Percentiles rank a stretch among this genome's conserved stretches.
Conservation (phyloP, 2,113 vertebrate species). For the Phalacrocorax brasilianus region DNA sequence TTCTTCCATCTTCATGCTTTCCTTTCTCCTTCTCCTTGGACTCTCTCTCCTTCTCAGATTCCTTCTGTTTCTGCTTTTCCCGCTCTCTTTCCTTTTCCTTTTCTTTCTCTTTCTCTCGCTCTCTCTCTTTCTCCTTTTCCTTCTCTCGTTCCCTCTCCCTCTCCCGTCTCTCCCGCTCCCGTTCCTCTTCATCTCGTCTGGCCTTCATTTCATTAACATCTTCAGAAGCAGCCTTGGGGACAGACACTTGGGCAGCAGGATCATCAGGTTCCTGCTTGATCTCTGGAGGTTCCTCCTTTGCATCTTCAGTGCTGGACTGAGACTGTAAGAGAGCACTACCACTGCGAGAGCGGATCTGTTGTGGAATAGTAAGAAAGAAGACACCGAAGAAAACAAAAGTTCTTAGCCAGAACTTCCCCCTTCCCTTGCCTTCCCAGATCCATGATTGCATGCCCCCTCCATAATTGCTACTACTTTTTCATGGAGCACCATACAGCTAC, state of each 20-base stretch:
- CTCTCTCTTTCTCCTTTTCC: constrained; percentile 66
- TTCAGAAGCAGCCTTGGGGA: constrained; percentile 73
- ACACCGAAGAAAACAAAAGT: background rate
- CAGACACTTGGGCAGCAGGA: constrained; percentile 63
- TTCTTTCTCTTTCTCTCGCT: constrained; percentile 82
- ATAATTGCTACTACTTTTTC: background rate
- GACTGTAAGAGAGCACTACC: constrained; percentile 87
- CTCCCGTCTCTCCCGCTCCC: constrained; percentile 79
- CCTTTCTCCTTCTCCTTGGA: constrained; percentile 86
- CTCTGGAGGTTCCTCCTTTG: constrained; percentile 85
- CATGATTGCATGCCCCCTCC: background rate
- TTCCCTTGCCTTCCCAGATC: background rate
- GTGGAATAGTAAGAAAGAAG: background rate
- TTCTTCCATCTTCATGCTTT: constrained; percentile 82
- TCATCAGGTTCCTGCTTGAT: constrained; percentile 88
- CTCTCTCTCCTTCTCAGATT: constrained; percentile 77
- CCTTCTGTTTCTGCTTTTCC: constrained; percentile 78
- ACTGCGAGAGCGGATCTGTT: constrained; percentile 82
- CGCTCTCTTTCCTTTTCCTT: constrained; percentile 83
- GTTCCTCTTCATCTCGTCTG: constrained; percentile 75
- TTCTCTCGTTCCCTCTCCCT: constrained; percentile 81
- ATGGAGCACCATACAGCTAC: background rate
- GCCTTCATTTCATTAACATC: constrained; percentile 72
- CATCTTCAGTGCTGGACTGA: constrained; percentile 91
- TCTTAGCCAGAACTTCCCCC: background rate